phyloP scores from a whole-genome alignment of 2,888 invertebrate species.

The Napeogenes sylphis region DNA sequence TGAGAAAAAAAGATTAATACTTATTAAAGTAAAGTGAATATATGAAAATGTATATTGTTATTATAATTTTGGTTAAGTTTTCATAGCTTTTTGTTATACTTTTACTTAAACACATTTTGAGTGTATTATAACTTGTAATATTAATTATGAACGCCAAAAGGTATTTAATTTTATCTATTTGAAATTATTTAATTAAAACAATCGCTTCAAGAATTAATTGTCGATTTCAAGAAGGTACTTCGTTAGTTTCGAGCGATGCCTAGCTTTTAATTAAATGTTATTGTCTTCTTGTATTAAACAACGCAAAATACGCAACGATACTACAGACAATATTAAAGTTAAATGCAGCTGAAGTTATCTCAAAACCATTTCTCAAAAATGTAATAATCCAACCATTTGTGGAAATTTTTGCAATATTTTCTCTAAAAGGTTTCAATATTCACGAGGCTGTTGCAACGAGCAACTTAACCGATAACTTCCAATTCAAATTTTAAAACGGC shows the following conservation, averaged over 20 bases:
- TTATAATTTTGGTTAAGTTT: no score
- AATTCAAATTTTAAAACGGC: slow-evolving; percentile 44
- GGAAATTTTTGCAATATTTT: slow-evolving; percentile 24
- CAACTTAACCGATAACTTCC: slow-evolving; percentile 45
- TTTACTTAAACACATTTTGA: neutral
- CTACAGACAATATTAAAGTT: slow-evolving; percentile 42
- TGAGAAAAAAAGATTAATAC: slow-evolving; percentile 52
- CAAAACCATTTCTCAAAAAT: slow-evolving; percentile 31
- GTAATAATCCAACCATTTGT: slow-evolving; percentile 33
- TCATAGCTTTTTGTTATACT: no score
- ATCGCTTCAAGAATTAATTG: slow-evolving; percentile 46
- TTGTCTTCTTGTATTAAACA: slow-evolving; percentile 25
- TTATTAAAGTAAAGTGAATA: no score
- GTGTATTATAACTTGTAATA: neutral
- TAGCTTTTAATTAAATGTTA: slow-evolving; percentile 61
- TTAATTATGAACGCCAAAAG: slow-evolving; percentile 24
- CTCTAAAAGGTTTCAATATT: slow-evolving; percentile 35
- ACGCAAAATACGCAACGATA: slow-evolving; percentile 29
- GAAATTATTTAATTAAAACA: slow-evolving; percentile 43
- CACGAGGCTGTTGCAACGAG: slow-evolving; percentile 41
- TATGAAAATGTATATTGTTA: no score
- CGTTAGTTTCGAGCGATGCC: slow-evolving; percentile 49
- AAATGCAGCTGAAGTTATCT: slow-evolving; percentile 24
- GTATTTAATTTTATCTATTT: slow-evolving; percentile 24
- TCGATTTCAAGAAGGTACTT: slow-evolving; percentile 54